These are phyloP conservation scores for Chloroceryle aenea DNA, from an alignment of 2,113 vertebrate genomes.

Conservation along the genomic window DNA sequence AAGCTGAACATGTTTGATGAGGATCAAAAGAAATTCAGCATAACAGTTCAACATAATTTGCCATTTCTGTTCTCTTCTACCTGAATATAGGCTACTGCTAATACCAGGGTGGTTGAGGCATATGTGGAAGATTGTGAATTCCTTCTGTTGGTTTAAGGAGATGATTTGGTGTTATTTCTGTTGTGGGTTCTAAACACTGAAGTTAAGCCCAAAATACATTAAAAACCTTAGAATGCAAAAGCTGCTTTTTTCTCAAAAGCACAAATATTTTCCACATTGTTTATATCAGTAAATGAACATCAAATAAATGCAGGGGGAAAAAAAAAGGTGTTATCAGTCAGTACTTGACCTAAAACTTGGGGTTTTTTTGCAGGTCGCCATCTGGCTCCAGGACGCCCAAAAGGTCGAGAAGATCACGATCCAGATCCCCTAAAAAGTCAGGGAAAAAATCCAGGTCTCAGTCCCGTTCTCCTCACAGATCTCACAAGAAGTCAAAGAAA, in stretches of 20 bases:
- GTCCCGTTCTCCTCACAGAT: constrained; percentile 96
- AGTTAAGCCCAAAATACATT: neutral
- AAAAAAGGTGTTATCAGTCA: neutral
- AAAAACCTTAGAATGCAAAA: neutral
- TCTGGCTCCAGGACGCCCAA: constrained; percentile 96
- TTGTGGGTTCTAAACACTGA: neutral
- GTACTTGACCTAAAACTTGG: neutral
- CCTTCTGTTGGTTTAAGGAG: neutral
- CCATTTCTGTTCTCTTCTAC: neutral
- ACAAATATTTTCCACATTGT: neutral
- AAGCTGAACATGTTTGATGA: neutral
- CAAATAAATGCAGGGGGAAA: neutral
- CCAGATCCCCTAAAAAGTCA: constrained; percentile 95
- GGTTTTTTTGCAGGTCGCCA: constrained; percentile 85
- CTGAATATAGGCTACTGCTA: neutral
- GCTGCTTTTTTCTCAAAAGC: neutral
- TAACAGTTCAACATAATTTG: neutral
- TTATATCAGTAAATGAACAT: neutral
- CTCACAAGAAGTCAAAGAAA: constrained; percentile 99
- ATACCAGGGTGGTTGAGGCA: neutral
- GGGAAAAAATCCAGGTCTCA: constrained; percentile 96
- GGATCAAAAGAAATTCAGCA: neutral
- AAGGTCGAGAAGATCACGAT: constrained; percentile 91
- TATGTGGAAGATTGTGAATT: neutral
- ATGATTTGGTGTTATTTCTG: neutral